Percentiles rank a stretch among this genome's conserved stretches.
These are phyloP conservation scores for Siniperca chuatsi DNA, from an alignment of 2,113 vertebrate species.

Conservation along the genomic window DNA sequence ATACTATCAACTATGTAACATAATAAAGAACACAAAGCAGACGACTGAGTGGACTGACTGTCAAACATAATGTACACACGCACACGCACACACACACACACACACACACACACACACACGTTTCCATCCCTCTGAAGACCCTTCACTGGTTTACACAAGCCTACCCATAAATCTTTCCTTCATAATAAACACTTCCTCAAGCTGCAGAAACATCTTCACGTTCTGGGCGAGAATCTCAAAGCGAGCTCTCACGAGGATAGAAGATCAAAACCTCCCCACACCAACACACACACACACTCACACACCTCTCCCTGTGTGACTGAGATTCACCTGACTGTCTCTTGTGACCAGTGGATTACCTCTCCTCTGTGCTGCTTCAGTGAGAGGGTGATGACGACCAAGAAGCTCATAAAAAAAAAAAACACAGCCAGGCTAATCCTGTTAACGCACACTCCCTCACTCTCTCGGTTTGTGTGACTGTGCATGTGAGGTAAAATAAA, in stretches of 20 bases:
- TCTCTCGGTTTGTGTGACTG: conserved; percentile 14
- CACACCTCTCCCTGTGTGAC: conserved; percentile 3
- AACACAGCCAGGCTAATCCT: conserved; percentile 59
- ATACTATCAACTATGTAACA: neutral
- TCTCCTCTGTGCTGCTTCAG: conserved; percentile 36
- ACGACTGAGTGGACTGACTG: neutral
- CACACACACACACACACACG: neutral
- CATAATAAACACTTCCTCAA: neutral
- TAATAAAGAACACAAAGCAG: neutral
- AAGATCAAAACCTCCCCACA: neutral
- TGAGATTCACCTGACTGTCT: conserved; percentile 35
- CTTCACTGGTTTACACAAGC: neutral
- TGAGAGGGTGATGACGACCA: conserved; percentile 34
- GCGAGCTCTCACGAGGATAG: neutral
- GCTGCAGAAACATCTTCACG: neutral
- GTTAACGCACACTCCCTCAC: conserved; percentile 1
- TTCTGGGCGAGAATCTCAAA: neutral
- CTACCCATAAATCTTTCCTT: neutral
- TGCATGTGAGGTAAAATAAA: conserved; percentile 9
- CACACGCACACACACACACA: too few species aligned
- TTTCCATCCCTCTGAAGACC: neutral
- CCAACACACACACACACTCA: neutral
- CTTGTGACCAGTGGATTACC: conserved; percentile 45
- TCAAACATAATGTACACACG: neutral
- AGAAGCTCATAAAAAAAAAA: conserved; percentile 40